Evolutionary conservation across 2,888 invertebrate genomes (phyloP).

Genomic region (Neria commutata): DNA sequence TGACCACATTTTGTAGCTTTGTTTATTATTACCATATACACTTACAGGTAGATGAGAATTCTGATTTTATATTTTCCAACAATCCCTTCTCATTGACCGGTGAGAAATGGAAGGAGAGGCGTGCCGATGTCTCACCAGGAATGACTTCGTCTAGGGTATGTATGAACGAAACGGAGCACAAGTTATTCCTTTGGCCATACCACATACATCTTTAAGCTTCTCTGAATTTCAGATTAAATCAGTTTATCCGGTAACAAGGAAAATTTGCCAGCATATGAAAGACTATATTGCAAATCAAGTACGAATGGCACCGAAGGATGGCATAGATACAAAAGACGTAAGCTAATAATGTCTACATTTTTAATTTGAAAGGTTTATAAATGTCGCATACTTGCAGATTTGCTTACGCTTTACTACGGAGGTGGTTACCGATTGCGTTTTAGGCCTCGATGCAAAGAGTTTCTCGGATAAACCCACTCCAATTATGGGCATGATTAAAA

Average conservation of each 20-base stretch:
- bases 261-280: constrained; percentile 60
- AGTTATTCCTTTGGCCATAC: too few species aligned
- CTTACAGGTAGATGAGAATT: constrained; percentile 52
- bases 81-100: constrained; percentile 64
- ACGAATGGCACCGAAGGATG: constrained; percentile 42
- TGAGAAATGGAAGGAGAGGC: constrained; percentile 63
- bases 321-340: constrained; percentile 61
- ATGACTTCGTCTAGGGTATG: constrained; percentile 63
- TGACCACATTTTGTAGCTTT: too few species aligned
- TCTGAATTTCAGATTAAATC: constrained; percentile 55
- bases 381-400: constrained; percentile 40
- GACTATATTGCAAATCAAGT: constrained; percentile 56
- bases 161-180: too few species aligned
- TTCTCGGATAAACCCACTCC: constrained; percentile 53
- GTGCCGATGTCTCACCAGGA: constrained; percentile 63
- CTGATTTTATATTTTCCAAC: constrained; percentile 62
- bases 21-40: too few species aligned
- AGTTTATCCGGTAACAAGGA: constrained; percentile 62
- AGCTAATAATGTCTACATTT: too few species aligned
- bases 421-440: constrained; percentile 62
- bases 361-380: background rate
- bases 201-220: too few species aligned
- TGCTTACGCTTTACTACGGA: constrained; percentile 60
- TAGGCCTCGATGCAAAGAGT: constrained; percentile 61
- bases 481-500: constrained; percentile 47